Evolutionary conservation across 2,113 vertebrate species (phyloP), one percentile per base, ranked within the genome.

Genomic region (Anhinga anhinga): DNA sequence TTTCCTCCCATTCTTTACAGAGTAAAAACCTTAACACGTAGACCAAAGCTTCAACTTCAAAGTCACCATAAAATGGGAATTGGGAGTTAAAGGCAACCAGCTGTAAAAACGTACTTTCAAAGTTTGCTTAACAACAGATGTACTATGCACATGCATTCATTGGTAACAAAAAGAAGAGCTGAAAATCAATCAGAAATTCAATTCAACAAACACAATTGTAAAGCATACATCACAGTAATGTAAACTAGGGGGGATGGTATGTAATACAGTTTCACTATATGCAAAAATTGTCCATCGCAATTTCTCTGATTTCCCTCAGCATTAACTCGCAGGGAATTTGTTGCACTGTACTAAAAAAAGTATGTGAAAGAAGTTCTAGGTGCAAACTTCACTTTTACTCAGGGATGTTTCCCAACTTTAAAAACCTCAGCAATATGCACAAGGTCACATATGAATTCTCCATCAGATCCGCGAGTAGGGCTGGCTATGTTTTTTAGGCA

Each of bases 21-120:
- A 82, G 15, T 58, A 82, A 86, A 96, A 95, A 34, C 29, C 56
- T 67, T 88, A 70, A 72, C 5, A 23, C 11, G 62, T 3, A 73
- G 34, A 82, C 81, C 42, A 92, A 96, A 80, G 88, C 38, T 83
- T 66, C 77, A 76, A 53, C 73, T 93, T 95, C 90, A 94, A 95
- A 95, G 89, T 78, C 81, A 76, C 32, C 17, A 13, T 70, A 78
- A 63, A 86, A 82, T 38, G 32, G 34, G 16, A 90, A 93, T 10
- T 40, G 29, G 27, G 42, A 91, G 58, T 78, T 74, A 89, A 94
- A 95, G 50, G 62, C 38, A 83, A 76, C 32, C 45, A 86, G 58
- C 44, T 86, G 47, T 36, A 71, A n/a, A 82, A 72, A 36, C 4
- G 32, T 20, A 52, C 58, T 93, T 88, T 49, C 82, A 87, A 74